A percentile compares a stretch with the other conserved stretches of the same genome.
These are phyloP conservation scores for Cephalopholis sonnerati DNA, from an alignment of 2,113 vertebrate genomes.

Conservation along the genomic window DNA sequence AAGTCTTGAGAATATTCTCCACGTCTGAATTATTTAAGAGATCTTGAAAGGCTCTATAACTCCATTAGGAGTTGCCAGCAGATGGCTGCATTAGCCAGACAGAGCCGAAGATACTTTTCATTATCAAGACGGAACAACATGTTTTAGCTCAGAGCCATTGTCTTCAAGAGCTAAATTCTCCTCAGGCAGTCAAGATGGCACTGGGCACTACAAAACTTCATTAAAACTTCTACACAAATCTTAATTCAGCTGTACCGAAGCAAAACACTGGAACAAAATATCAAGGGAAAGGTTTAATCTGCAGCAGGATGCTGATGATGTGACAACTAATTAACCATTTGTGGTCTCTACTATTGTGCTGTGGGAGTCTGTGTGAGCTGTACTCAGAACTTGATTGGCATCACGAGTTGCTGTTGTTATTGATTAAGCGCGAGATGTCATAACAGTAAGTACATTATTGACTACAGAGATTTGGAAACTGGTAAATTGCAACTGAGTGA, in stretches of 20 bases:
- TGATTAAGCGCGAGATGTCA: constrained; percentile 30
- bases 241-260: constrained; percentile 5
- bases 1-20: constrained; percentile 53
- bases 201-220: constrained; percentile 12
- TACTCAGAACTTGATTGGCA: constrained; percentile 40
- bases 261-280: constrained; percentile 13
- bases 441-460: constrained; percentile 45
- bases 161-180: constrained; percentile 29
- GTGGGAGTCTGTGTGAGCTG: constrained; percentile 3
- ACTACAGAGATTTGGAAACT: constrained; percentile 49
- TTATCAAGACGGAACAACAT: constrained; percentile 58
- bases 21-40: constrained; percentile 65
- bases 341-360: neutral
- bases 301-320: constrained; percentile 32
- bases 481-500: constrained; percentile 61
- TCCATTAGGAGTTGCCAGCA: constrained; percentile 65
- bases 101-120: constrained; percentile 62
- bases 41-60: constrained; percentile 59
- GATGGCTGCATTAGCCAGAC: constrained; percentile 63
- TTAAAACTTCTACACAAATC: constrained; percentile 18
- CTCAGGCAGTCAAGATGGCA: constrained; percentile 25
- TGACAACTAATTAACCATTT: constrained; percentile 39
- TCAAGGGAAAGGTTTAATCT: constrained; percentile 16
- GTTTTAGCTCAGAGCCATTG: constrained; percentile 28
- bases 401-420: constrained; percentile 33